phyloP scores from a whole-genome alignment of 2,888 invertebrate species.

The Orthonychiurus folsomi region DNA sequence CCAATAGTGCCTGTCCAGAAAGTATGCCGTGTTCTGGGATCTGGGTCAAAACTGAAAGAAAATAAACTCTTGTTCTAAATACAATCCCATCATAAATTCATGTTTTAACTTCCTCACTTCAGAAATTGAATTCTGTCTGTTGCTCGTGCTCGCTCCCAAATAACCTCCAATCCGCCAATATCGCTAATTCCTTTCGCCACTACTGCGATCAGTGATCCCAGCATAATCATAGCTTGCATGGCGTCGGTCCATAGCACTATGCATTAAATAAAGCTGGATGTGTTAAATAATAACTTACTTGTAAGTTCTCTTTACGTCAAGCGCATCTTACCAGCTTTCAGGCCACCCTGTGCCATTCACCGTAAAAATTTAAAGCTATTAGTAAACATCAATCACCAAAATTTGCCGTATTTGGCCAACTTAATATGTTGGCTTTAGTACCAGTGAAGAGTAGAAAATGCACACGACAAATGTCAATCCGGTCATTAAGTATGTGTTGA shows the following conservation, averaged over 20 bases:
- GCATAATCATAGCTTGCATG: constrained; percentile 64
- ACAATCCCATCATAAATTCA: constrained; percentile 1
- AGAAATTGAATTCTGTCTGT: constrained; percentile 62
- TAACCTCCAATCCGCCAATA: constrained; percentile 56
- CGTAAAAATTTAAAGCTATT: constrained; percentile 8
- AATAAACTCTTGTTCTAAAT: neutral
- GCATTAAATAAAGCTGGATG: too few species aligned
- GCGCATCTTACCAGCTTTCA: constrained; percentile 60
- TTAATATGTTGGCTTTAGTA: too few species aligned
- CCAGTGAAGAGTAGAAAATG: constrained; percentile 84
- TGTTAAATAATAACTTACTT: too few species aligned
- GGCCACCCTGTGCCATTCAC: constrained; percentile 56
- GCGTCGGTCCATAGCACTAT: constrained; percentile 71
- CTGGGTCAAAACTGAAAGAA: constrained; percentile 18
- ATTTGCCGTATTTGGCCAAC: too few species aligned
- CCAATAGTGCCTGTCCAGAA: constrained; percentile 18
- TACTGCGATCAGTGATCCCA: constrained; percentile 59
- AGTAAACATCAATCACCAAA: too few species aligned
- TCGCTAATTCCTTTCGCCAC: constrained; percentile 57
- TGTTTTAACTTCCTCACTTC: constrained; percentile 48
- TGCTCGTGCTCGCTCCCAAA: constrained; percentile 53
- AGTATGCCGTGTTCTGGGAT: constrained; percentile 19
- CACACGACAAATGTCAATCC: constrained; percentile 74
- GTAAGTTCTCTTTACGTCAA: too few species aligned
- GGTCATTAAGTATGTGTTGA: constrained; percentile 68